These are phyloP conservation scores for Syngnathus acus DNA, from an alignment of 2,797 vertebrate species.

Conservation along the genomic window DNA sequence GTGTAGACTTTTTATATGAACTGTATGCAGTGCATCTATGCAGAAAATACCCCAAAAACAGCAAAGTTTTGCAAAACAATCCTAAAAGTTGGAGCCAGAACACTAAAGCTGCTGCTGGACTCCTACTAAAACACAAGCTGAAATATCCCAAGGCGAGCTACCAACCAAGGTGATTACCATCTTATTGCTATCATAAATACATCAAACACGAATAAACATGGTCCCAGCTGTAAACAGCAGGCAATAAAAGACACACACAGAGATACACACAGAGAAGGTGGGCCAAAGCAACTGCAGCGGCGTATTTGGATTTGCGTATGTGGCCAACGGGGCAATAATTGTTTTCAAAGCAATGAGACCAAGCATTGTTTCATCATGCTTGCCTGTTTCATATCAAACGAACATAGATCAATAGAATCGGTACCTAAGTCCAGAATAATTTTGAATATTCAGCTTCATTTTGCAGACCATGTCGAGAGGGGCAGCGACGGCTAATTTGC, in stretches of 20 bases:
- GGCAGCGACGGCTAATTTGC: background rate
- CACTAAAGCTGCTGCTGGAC: background rate
- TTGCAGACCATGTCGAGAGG: slow-evolving; percentile 1
- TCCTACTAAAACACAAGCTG: background rate
- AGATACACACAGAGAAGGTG: background rate
- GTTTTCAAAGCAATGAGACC: slow-evolving; percentile 25
- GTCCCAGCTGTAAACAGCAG: slow-evolving; percentile 4
- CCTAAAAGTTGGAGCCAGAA: background rate
- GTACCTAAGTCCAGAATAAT: slow-evolving; percentile 26
- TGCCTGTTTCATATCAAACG: slow-evolving; percentile 37
- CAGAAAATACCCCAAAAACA: background rate
- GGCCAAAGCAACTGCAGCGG: slow-evolving; percentile 10
- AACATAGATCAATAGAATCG: slow-evolving; percentile 19
- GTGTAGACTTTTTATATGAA: background rate
- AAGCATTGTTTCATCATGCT: slow-evolving; percentile 29
- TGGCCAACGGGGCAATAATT: background rate
- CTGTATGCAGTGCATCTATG: background rate
- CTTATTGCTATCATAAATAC: slow-evolving; percentile 5
- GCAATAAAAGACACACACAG: background rate
- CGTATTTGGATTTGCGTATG: background rate
- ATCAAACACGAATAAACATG: background rate
- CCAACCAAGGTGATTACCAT: background rate
- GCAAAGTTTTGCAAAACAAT: background rate
- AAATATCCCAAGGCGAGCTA: background rate
- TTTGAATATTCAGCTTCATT: slow-evolving; percentile 10